phyloP scores from a whole-genome alignment of 2,797 vertebrate genomes.

The Acestrorhynchus altus region DNA sequence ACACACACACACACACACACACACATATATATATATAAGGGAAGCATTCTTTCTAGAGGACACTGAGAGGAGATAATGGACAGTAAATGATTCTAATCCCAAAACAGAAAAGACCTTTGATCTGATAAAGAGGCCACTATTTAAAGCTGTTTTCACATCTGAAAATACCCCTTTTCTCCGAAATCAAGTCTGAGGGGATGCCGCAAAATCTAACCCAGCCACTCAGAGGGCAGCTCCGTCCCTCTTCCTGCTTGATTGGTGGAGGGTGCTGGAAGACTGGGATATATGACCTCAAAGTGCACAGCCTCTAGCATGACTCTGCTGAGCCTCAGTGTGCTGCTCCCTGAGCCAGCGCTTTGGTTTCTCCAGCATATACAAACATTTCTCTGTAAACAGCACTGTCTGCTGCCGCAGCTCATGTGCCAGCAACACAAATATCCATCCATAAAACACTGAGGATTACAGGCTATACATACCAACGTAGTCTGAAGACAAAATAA shows the following conservation, averaged over 20 bases:
- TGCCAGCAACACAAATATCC: conserved; percentile 36
- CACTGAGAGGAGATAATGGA: conserved; percentile 29
- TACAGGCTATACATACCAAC: conserved; percentile 22
- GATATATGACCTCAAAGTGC: conserved; percentile 40
- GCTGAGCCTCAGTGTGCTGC: conserved; percentile 43
- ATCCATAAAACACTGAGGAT: conserved; percentile 14
- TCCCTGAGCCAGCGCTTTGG: conserved; percentile 34
- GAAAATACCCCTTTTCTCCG: conserved; percentile 30
- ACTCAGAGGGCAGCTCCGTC: conserved; percentile 18
- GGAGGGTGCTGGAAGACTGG: conserved; percentile 23
- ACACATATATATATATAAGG: too few relatives aligned
- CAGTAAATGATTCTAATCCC: conserved; percentile 5
- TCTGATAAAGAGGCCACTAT: conserved; percentile 41
- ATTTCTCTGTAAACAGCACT: conserved; percentile 40
- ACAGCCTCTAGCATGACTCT: conserved; percentile 37
- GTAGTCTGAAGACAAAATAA: background rate
- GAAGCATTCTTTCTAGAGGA: conserved; percentile 7
- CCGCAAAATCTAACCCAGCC: conserved; percentile 20
- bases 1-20: too few relatives aligned
- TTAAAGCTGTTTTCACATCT: conserved; percentile 43
- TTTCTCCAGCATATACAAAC: conserved; percentile 41
- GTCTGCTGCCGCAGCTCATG: conserved; percentile 42
- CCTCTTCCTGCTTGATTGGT: conserved; percentile 33
- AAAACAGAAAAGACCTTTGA: conserved; percentile 42
- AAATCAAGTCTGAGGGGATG: conserved; percentile 26